Evolutionary conservation across 2,888 invertebrate species (phyloP).

Genomic region (Orthosia cruda): DNA sequence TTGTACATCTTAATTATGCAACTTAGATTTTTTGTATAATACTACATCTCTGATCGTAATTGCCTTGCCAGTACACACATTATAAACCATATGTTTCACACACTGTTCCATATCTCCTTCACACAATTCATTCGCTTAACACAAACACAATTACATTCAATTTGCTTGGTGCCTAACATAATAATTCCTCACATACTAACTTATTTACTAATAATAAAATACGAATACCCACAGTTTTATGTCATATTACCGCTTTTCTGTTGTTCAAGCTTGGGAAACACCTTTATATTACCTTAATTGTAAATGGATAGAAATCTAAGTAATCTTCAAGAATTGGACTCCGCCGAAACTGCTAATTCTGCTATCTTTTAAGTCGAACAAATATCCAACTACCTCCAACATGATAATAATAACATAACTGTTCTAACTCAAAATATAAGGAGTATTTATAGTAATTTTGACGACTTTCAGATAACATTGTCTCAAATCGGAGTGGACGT

Average conservation of each 20-base stretch:
- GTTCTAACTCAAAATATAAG: slow-evolving; percentile 7
- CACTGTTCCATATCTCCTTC: too few species aligned
- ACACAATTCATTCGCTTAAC: too few species aligned
- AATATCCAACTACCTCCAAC: background rate
- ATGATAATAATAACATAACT: background rate
- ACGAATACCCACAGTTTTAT: background rate
- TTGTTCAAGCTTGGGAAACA: background rate
- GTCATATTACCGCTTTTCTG: background rate
- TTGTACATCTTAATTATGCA: background rate
- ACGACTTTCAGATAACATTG: slow-evolving; percentile 1
- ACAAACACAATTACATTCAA: too few species aligned
- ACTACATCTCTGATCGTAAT: too few species aligned
- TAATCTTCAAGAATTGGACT: background rate
- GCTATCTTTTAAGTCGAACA: background rate
- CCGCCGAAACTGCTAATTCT: background rate
- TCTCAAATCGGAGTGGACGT: slow-evolving; percentile 2
- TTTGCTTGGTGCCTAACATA: background rate
- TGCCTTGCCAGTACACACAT: too few species aligned
- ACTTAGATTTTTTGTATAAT: background rate
- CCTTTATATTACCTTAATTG: background rate
- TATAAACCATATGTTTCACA: too few species aligned
- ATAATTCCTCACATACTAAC: background rate
- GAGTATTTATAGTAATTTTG: slow-evolving; percentile 15
- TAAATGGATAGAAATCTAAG: background rate
- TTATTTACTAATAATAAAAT: background rate